phyloP scores from a whole-genome alignment of 2,113 vertebrate species.

The Odobenus rosmarus region DNA sequence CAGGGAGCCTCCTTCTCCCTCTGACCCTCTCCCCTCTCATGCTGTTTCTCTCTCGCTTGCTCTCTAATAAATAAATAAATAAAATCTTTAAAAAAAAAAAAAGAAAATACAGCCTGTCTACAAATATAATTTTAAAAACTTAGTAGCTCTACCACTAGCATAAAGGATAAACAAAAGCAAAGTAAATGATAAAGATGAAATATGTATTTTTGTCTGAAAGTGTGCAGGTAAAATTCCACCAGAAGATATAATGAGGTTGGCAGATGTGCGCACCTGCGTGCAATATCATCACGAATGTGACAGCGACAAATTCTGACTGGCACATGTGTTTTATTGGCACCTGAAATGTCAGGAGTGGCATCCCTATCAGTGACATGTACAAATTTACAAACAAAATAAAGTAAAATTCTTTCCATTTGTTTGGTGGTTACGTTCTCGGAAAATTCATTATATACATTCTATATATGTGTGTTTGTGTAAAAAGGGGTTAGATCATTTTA shows the following conservation, averaged over 20 bases:
- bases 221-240: neutral
- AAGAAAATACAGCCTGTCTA: neutral
- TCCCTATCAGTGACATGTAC: neutral
- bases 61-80: no score
- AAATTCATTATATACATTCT: neutral
- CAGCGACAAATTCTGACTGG: neutral
- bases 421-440: neutral
- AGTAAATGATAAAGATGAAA: neutral
- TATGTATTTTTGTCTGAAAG: neutral
- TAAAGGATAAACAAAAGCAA: neutral
- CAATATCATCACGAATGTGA: neutral
- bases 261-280: neutral
- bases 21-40: no score
- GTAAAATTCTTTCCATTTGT: neutral
- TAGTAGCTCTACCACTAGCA: neutral
- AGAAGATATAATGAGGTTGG: neutral
- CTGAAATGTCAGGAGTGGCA: neutral
- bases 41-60: no score
- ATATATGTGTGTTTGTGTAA: neutral
- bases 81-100: neutral
- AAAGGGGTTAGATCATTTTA: neutral
- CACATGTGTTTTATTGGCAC: neutral
- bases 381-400: constrained; percentile 27
- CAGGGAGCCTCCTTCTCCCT: no score
- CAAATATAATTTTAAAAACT: neutral